Base-by-base conservation (phyloP, 2,888 invertebrate genomes). In the Herminia tarsipennalis region DNA sequence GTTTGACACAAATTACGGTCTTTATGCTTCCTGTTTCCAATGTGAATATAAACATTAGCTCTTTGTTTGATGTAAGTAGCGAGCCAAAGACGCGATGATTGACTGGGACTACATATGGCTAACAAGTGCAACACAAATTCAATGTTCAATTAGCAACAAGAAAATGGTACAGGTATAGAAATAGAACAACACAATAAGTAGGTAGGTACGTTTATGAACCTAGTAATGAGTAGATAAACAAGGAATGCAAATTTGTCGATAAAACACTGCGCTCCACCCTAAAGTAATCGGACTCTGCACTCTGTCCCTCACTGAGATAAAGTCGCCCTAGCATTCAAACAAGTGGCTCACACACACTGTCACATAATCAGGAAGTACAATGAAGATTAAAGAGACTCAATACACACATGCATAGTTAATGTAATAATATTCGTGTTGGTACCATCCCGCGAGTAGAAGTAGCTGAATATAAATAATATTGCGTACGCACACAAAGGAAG, bases 241-340 rank as follows among this genome's bases (percentile, higher is more conserved):
- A 33, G 9, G 16, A 37, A 30, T 49, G 35, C 32, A 30, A 53
- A 51, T 55, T 51, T 74, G 53, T 81, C 83, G 83, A 86, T 74
- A 79, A 66, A 63, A 60, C 58, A 47, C 55, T n/a, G 61, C 53
- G 56, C 67, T 67, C 78, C 61, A 61, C 80, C 73, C 86, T 85
- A 84, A 74, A 75, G 86, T 86, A 88, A 90, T 90, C 86, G 89
- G 88, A 89, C 89, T 88, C 89, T 88, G 88, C 87, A 83, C 89
- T 88, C 83, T 83, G 88, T 87, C 88, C 89, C 90, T 87, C 82
- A 70, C 83, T 74, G 85, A 88, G 89, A 89, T 88, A 89, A 86
- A 88, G 88, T 86, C 84, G 86, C 89, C 91, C 90, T 83, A 87
- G 80, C 88, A 88, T 88, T 88, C 88, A 84, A 90, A 90, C 91